phyloP scores from a whole-genome alignment of 2,113 vertebrate species.

The Notothenia rossii region DNA sequence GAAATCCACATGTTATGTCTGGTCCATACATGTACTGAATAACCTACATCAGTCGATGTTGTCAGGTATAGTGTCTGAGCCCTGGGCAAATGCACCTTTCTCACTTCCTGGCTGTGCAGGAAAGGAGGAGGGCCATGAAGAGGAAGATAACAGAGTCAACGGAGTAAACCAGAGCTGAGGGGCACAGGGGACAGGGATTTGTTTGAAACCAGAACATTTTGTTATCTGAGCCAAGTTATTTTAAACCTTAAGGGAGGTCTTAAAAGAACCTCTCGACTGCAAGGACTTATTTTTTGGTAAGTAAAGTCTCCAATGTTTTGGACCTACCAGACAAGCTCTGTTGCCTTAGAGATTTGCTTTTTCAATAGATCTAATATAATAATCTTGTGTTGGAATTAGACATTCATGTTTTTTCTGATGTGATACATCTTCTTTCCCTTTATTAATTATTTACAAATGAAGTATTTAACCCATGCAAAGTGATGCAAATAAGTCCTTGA shows the following conservation, averaged over 20 bases:
- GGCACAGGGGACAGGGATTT: slow-evolving; percentile 58
- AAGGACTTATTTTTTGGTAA: slow-evolving; percentile 9
- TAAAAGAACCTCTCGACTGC: slow-evolving; percentile 30
- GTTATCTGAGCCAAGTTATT: slow-evolving; percentile 68
- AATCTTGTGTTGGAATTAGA: background rate
- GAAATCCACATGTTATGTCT: slow-evolving; percentile 16
- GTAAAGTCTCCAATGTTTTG: slow-evolving; percentile 4
- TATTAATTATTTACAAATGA: background rate
- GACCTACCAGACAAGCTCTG: slow-evolving; percentile 8
- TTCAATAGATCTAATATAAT: background rate
- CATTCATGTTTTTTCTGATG: slow-evolving; percentile 1
- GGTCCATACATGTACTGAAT: slow-evolving; percentile 28
- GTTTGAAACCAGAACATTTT: slow-evolving; percentile 63
- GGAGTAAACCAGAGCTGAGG: slow-evolving; percentile 62
- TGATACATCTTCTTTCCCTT: background rate
- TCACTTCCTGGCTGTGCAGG: slow-evolving; percentile 56
- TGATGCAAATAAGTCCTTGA: background rate
- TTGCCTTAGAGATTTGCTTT: background rate
- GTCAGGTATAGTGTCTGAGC: slow-evolving; percentile 53
- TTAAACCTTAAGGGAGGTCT: slow-evolving; percentile 50
- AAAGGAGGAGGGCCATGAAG: slow-evolving; percentile 50
- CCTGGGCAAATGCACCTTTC: slow-evolving; percentile 58
- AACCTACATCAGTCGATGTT: slow-evolving; percentile 43
- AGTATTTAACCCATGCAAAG: background rate
- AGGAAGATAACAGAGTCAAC: slow-evolving; percentile 63